Conservation (phyloP, 2,888 invertebrate species). For the Caenorhabditis sp. region DNA sequence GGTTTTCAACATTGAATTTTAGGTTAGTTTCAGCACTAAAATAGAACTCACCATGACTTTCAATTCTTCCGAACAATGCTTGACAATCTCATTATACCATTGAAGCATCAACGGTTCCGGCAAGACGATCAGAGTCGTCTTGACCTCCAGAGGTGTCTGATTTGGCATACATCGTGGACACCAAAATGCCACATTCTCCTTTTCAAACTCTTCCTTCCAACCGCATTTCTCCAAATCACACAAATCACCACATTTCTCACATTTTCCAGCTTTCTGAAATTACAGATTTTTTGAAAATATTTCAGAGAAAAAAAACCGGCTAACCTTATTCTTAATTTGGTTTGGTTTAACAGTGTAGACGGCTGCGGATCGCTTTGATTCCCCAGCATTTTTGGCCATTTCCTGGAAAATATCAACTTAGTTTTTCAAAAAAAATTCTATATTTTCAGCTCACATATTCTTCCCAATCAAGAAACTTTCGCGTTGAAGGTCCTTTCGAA, state of each 20-base stretch:
- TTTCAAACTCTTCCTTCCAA: neutral
- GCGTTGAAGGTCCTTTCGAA: no score
- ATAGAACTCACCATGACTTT: slow-evolving; percentile 47
- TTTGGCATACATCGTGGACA: neutral
- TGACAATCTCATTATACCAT: slow-evolving; percentile 78
- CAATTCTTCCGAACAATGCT: slow-evolving; percentile 60
- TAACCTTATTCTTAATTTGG: no score
- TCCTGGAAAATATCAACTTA: no score
- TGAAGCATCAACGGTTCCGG: slow-evolving; percentile 79
- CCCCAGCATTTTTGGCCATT: no score
- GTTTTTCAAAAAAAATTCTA: no score
- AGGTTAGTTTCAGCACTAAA: no score
- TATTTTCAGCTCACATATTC: neutral
- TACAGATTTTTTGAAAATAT: no score
- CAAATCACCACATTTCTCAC: neutral
- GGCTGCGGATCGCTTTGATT: no score
- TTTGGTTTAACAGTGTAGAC: no score
- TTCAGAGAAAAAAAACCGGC: no score
- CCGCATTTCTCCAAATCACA: neutral
- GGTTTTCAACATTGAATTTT: no score
- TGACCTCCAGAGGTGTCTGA: neutral
- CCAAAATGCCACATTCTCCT: neutral
- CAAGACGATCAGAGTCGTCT: slow-evolving; percentile 79
- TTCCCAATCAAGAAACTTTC: neutral
- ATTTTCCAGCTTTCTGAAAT: no score